Conservation (phyloP, 2,113 vertebrate genomes). For the Axis porcinus region DNA sequence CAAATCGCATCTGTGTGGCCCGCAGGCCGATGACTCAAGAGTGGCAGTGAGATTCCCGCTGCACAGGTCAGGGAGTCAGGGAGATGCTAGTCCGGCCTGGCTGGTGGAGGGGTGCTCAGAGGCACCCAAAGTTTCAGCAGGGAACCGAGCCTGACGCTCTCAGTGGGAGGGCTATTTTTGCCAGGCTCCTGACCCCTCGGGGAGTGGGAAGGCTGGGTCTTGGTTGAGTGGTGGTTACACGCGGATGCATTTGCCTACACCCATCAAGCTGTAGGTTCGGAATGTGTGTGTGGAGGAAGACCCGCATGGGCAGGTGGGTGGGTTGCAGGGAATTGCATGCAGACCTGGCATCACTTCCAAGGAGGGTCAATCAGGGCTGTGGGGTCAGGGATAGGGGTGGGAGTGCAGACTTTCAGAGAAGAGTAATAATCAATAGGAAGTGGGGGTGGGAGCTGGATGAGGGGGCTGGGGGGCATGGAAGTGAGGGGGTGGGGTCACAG, state of each 20-base stretch:
- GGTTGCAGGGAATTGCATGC: no score
- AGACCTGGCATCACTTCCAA: no score
- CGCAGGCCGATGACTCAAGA: background rate
- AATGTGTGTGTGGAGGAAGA: background rate
- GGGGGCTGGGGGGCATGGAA: background rate
- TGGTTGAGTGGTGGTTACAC: background rate
- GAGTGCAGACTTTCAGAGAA: no score
- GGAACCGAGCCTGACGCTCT: background rate
- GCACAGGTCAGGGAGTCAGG: no score
- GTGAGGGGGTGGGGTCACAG: no score
- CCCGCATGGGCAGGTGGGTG: no score
- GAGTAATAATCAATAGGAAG: no score
- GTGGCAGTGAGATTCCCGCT: background rate
- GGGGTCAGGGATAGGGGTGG: no score
- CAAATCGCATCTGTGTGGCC: background rate
- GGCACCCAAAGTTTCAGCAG: background rate
- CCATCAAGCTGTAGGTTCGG: background rate
- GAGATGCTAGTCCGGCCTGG: background rate
- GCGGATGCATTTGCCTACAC: background rate
- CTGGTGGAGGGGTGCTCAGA: background rate
- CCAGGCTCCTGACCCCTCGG: background rate
- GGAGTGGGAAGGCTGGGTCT: background rate
- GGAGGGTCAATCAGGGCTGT: no score
- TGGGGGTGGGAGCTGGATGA: background rate
- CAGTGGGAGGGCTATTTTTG: background rate